phyloP scores from a whole-genome alignment of 53 echinoderm and acorn worm genomes.

The Patiria pectinifera region DNA sequence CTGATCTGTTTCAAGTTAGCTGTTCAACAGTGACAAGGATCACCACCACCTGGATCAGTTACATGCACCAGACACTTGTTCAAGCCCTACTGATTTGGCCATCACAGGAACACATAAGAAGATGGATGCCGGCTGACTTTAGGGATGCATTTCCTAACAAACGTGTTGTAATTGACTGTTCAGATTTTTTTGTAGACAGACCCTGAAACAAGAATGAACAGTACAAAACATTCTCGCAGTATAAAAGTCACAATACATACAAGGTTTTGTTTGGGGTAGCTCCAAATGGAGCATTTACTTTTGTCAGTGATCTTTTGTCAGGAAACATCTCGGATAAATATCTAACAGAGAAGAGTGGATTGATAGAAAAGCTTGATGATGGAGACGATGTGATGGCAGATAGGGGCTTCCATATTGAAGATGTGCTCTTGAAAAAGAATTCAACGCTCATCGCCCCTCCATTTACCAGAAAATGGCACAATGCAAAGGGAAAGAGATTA shows the following conservation, averaged over 20 bases:
- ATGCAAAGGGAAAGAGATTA: constrained; percentile 42
- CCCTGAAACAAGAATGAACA: constrained; percentile 40
- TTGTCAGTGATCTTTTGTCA: constrained; percentile 36
- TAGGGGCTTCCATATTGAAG: constrained; percentile 55
- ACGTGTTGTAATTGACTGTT: constrained; percentile 41
- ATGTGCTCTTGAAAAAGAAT: constrained; percentile 14
- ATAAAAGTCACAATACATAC: constrained; percentile 58
- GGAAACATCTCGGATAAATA: constrained; percentile 58
- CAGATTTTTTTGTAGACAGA: constrained; percentile 47
- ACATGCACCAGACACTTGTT: constrained; percentile 45
- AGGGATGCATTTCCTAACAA: constrained; percentile 13
- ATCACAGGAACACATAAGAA: constrained; percentile 13
- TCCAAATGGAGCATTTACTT: constrained; percentile 52
- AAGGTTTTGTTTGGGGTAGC: constrained; percentile 30
- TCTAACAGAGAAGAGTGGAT: constrained; percentile 27
- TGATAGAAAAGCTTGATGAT: constrained; percentile 29
- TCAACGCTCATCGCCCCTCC: constrained; percentile 30
- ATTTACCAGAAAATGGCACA: constrained; percentile 27
- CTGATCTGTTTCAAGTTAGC: constrained; percentile 47
- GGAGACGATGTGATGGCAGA: constrained; percentile 48
- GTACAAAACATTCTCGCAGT: constrained; percentile 38
- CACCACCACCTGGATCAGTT: constrained; percentile 43
- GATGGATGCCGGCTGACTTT: constrained; percentile 27
- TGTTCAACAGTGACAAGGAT: constrained; percentile 24
- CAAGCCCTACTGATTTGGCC: constrained; percentile 54